Evolutionary conservation across 2,888 invertebrate genomes (phyloP).

Genomic region (Drosophila seclusa): DNA sequence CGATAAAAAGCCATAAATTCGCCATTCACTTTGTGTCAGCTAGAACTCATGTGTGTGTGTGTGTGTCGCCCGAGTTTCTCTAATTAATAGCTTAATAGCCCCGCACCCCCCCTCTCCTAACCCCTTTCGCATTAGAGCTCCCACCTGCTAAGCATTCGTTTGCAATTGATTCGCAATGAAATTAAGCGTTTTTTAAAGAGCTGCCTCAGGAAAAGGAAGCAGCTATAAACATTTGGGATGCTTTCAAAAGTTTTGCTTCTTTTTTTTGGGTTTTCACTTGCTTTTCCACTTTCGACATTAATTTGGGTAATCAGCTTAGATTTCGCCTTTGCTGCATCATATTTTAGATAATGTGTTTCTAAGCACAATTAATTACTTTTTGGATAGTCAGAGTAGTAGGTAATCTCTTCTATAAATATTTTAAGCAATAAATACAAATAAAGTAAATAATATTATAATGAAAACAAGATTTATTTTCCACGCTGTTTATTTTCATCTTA

Average conservation of each 20-base stretch:
- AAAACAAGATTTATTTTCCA: neutral
- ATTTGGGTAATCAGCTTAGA: neutral
- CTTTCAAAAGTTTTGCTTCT: neutral
- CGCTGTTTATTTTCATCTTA: neutral
- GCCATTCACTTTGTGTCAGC: slow-evolving; percentile 46
- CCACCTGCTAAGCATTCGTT: slow-evolving; percentile 21
- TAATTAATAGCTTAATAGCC: slow-evolving; percentile 68
- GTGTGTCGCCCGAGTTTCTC: slow-evolving; percentile 37
- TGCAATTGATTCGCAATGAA: slow-evolving; percentile 75
- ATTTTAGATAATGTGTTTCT: neutral
- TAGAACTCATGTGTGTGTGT: slow-evolving; percentile 5
- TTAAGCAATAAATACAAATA: neutral
- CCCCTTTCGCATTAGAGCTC: neutral
- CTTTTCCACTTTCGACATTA: neutral
- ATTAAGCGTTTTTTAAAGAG: slow-evolving; percentile 9
- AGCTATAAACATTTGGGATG: slow-evolving; percentile 6
- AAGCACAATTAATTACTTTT: neutral
- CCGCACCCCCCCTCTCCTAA: neutral
- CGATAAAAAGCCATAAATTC: slow-evolving; percentile 76
- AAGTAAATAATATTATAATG: neutral
- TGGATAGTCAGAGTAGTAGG: neutral
- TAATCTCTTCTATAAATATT: neutral
- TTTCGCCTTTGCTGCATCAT: neutral
- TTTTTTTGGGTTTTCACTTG: neutral
- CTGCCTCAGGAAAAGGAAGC: neutral